These are phyloP conservation scores for Dasyornis broadbenti DNA, from an alignment of 2,113 vertebrate species.

Conservation along the genomic window DNA sequence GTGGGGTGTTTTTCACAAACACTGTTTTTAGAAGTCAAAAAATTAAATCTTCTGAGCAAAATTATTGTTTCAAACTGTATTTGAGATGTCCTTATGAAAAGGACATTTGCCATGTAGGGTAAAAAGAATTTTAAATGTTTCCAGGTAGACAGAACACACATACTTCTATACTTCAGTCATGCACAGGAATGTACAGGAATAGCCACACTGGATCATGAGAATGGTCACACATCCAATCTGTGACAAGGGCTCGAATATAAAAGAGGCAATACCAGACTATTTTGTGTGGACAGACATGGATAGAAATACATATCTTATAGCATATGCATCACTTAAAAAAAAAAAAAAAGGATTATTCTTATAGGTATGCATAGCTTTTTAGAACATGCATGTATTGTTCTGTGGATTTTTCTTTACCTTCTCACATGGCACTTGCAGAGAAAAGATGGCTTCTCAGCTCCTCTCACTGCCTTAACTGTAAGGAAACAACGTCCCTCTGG, in stretches of 20 bases:
- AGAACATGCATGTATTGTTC: not conserved
- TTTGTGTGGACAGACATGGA: not conserved
- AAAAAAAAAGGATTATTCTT: not conserved
- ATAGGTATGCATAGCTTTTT: not conserved
- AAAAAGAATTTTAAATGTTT: not conserved
- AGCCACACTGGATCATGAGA: not conserved
- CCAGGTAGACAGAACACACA: not conserved
- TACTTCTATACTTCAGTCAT: not conserved
- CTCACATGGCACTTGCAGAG: not conserved
- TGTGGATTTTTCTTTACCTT: not conserved
- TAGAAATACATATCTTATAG: not conserved
- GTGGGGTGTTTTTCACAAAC: fast-evolving
- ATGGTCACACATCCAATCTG: not conserved
- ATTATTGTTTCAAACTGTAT: not conserved
- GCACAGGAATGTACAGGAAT: not conserved
- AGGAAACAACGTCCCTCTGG: not conserved
- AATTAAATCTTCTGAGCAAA: not conserved
- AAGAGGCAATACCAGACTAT: not conserved
- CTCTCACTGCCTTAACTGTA: not conserved
- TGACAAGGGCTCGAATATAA: not conserved
- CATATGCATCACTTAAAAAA: not conserved
- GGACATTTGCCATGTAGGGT: not conserved
- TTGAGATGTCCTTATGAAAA: not conserved
- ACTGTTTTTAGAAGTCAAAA: not conserved
- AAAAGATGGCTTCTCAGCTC: not conserved